Percentiles rank a stretch among this genome's conserved stretches.
phyloP scores from a whole-genome alignment of 2,113 vertebrate species.

The Eolophus roseicapilla region DNA sequence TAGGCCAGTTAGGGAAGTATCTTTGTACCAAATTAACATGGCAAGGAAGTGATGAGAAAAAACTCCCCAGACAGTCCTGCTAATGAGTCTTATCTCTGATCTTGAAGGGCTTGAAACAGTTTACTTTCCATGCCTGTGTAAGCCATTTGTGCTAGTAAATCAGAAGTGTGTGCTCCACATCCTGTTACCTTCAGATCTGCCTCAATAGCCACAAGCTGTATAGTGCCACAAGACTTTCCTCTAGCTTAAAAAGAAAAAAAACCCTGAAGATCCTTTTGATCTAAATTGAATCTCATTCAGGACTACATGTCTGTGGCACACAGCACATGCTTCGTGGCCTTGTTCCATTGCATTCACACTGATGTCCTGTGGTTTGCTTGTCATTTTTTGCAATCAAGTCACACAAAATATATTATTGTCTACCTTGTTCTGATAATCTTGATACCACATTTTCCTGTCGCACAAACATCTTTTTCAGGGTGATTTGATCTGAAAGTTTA shows the following conservation, averaged over 20 bases:
- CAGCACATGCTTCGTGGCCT: neutral
- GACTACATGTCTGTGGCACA: neutral
- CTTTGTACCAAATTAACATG: slow-evolving; percentile 3
- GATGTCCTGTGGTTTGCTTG: slow-evolving; percentile 44
- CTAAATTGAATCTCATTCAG: slow-evolving; percentile 36
- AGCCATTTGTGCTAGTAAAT: slow-evolving; percentile 28
- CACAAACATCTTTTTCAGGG: slow-evolving; percentile 73
- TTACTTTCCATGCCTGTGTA: slow-evolving; percentile 28
- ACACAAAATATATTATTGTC: slow-evolving; percentile 64
- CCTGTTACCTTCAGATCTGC: slow-evolving; percentile 28
- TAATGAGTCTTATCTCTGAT: slow-evolving; percentile 45
- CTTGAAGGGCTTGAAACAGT: slow-evolving; percentile 25
- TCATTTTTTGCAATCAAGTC: slow-evolving; percentile 53
- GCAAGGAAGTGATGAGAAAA: slow-evolving; percentile 34
- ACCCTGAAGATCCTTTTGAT: neutral
- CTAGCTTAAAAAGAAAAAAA: slow-evolving; percentile 3
- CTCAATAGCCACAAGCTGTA: slow-evolving; percentile 44
- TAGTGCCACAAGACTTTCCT: slow-evolving; percentile 23
- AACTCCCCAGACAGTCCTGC: neutral
- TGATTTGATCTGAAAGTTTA: slow-evolving; percentile 66
- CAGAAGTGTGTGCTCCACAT: slow-evolving; percentile 18
- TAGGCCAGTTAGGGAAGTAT: neutral
- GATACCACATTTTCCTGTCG: slow-evolving; percentile 79
- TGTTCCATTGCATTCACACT: neutral
- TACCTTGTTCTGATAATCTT: slow-evolving; percentile 73